phyloP scores from a whole-genome alignment of 2,888 invertebrate species.

The Oithona nana region DNA sequence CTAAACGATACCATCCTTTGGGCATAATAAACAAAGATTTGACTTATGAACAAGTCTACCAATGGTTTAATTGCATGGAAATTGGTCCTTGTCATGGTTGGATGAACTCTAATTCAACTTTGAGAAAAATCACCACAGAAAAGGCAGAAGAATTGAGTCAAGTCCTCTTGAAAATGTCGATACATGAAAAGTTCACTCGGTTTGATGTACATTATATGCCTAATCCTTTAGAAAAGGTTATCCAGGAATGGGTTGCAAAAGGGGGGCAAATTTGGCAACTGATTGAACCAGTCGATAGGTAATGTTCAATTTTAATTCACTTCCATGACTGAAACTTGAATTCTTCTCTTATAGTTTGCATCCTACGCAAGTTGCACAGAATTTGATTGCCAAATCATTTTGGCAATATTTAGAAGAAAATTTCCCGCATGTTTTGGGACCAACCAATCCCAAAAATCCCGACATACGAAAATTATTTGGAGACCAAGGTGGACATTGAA shows the following conservation, averaged over 20 bases:
- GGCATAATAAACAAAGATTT: constrained; percentile 29
- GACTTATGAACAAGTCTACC: constrained; percentile 31
- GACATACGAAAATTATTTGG: constrained; percentile 28
- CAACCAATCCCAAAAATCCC: constrained; percentile 28
- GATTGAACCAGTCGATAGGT: constrained; percentile 25
- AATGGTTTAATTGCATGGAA: constrained; percentile 33
- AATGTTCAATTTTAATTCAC: too few relatives aligned
- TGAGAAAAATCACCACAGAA: constrained; percentile 27
- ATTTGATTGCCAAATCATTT: constrained; percentile 23
- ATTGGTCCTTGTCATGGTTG: constrained; percentile 33
- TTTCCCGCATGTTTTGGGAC: constrained; percentile 28
- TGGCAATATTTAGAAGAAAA: constrained; percentile 24
- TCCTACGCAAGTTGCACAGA: constrained; percentile 26
- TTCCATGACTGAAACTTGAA: too few relatives aligned
- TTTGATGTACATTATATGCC: constrained; percentile 24
- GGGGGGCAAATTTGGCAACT: constrained; percentile 23
- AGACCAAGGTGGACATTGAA: constrained; percentile 29
- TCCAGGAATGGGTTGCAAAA: constrained; percentile 21
- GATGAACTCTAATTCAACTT: constrained; percentile 30
- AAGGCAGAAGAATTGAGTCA: constrained; percentile 22
- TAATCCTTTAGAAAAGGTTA: constrained; percentile 24
- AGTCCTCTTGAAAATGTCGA: constrained; percentile 23
- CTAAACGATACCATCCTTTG: constrained; percentile 30
- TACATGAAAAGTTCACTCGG: constrained; percentile 22
- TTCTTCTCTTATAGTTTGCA: too few relatives aligned